Evolutionary conservation across 2,888 invertebrate genomes (phyloP).

Genomic region (Cantharis rufa): DNA sequence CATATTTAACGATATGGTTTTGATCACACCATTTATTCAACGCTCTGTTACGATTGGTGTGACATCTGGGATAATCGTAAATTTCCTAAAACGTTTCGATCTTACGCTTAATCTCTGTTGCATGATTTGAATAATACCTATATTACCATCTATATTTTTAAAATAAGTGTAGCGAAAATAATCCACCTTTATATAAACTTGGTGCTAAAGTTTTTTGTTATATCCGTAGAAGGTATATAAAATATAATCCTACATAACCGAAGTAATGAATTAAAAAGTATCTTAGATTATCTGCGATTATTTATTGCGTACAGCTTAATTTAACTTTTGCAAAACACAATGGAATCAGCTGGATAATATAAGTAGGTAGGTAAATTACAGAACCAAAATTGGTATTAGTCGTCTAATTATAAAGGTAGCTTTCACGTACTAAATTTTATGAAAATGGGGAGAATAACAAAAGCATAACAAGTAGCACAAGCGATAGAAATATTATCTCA

Average conservation of each 20-base stretch:
- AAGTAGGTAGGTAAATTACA: neutral
- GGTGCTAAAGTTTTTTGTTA: neutral
- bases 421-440: constrained; percentile 1
- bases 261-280: neutral
- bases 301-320: neutral
- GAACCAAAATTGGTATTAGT: neutral
- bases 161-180: neutral
- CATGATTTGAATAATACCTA: constrained; percentile 23
- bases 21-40: constrained; percentile 14
- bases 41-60: constrained; percentile 11
- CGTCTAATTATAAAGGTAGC: neutral
- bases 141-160: neutral
- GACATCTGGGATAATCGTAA: constrained; percentile 27
- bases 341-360: neutral
- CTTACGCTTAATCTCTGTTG: constrained; percentile 14
- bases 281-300: neutral
- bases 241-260: neutral
- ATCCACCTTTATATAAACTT: neutral
- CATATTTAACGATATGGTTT: constrained; percentile 5
- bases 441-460: neutral
- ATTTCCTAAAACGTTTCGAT: constrained; percentile 14
- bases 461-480: neutral
- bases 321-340: neutral
- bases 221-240: neutral
- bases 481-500: neutral